Base-by-base conservation (phyloP, 2,888 invertebrate genomes). In the Agrotis exclamationis region DNA sequence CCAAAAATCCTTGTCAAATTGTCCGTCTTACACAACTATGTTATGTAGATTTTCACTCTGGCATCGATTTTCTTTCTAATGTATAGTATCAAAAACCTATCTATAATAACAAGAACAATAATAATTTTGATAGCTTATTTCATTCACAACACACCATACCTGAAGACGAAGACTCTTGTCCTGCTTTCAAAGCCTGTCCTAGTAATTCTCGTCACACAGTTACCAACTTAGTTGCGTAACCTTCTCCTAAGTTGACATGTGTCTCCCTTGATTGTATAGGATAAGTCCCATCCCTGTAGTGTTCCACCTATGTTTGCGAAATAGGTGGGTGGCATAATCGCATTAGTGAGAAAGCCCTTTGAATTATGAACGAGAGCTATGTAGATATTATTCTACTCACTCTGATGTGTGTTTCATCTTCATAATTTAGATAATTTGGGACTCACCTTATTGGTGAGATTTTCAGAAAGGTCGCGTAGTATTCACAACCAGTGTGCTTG, bases 211-310 rank as follows among this genome's bases (percentile, higher is more conserved):
- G 48, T 63, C 82, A 60, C 82, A 78, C 58, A 76, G 77, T 62
- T 54, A 24, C 51, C 6, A 24, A 76, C 58, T n/a, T 48, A 76
- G 63, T 78, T 78, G 54, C 13, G 39, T 22, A 16, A 22, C 24
- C 62, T 50, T 24, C 62, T 60, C 24, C 4, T 51, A 11, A 57
- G 57, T 53, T 76, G 64, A 68, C 66, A 79, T 60, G 69, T 66
- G 74, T 53, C 53, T 74, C 53, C 24, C 66, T 64, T 79, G 78
- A 79, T 79, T 79, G 79, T 58, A 75, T 70, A 79, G 75, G 79
- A 75, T 67, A 70, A 75, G 56, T 57, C 74, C 28, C 13, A 51
- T 56, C 13, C 24, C 48, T 57, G 63, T n/a, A 18, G 33, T 74
- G 56, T 63, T 74, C 13, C 13, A 69, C 44, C 47, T 63, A 51